Conservation (phyloP, 1,140 invertebrate genomes). For the Batillaria attramentaria region DNA sequence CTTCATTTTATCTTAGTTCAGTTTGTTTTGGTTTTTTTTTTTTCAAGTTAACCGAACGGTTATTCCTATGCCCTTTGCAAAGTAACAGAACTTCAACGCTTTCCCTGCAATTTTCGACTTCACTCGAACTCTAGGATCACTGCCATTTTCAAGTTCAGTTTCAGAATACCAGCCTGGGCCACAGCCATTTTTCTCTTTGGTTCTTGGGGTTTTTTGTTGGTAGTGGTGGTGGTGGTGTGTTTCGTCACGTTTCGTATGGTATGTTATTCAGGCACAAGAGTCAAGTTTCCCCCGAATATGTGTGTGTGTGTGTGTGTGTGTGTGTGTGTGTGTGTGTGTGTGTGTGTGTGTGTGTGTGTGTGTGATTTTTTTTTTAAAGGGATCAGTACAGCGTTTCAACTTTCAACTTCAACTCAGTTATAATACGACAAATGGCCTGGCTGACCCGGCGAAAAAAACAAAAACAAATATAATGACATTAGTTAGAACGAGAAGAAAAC, state of each 20-base stretch:
- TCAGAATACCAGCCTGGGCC: not conserved
- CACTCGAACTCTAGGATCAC: not conserved
- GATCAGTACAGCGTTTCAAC: not conserved
- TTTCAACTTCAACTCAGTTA: not conserved
- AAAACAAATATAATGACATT: too few relatives aligned
- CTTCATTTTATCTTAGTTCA: not conserved
- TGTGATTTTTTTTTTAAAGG: not conserved
- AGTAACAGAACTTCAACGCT: too few relatives aligned
- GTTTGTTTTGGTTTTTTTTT: not conserved
- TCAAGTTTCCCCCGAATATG: not conserved
- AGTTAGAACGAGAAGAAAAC: not conserved
- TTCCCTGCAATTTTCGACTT: too few relatives aligned
- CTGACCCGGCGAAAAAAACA: too few relatives aligned
- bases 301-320: constrained; percentile 4
- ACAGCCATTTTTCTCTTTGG: not conserved
- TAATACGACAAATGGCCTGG: too few relatives aligned
- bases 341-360: constrained; percentile 5
- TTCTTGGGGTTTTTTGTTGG: not conserved
- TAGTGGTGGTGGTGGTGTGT: not conserved
- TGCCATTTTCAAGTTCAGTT: not conserved
- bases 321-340: constrained; percentile 23
- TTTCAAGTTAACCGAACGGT: too few relatives aligned
- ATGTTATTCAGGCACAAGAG: not conserved
- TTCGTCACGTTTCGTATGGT: not conserved
- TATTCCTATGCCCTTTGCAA: too few relatives aligned